Base-by-base conservation (phyloP, 2,113 vertebrate genomes). In the Proterorhinus semilunaris region DNA sequence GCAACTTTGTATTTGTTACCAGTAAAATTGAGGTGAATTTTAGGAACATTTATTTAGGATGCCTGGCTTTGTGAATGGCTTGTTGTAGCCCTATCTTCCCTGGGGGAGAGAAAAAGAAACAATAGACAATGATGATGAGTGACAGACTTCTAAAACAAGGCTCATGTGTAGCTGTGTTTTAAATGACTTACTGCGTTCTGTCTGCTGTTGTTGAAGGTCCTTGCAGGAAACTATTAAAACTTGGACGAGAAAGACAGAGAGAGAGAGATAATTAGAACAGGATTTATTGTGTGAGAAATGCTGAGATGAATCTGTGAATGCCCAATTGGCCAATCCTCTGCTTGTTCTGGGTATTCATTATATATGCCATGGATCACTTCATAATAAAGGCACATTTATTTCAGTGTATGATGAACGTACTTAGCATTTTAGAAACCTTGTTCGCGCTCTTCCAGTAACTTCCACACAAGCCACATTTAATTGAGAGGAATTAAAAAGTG, bases 211-310 rank as follows among this genome's bases (percentile, higher is more conserved):
- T 82, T 67, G 92, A 89, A 1, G 74, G 63, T 79, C 91, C 91
- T 72, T 87, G 87, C 80, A 93, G 85, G 74, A 93, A 92, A 74
- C 84, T 91, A 75, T 84, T 90, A 74, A 91, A 27, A 83, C 91
- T 93, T 50, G 52, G 42, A 42, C 51, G 27, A 17, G 55, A 49
- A 62, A 70, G 63, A 74, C 7, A n/a, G 43, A 49, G 64, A 70
- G 63, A 74, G 8, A n/a, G 45, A 74, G 66, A 64, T 27, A 46
- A 71, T 81, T 76, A 71, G 66, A 71, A 63, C 50, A 49, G 57
- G 52, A 80, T 85, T 67, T 81, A 82, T 63, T 49, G 49, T 27
- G 27, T 62, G 47, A 45, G 47, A 46, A 42, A 16, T 63, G 61
- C 6, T 47, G 21, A 47, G 21, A 17, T 17, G 13, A 51, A 12